Base-by-base conservation (phyloP, 2,888 invertebrate species). In the Chrysomela aeneicollis region DNA sequence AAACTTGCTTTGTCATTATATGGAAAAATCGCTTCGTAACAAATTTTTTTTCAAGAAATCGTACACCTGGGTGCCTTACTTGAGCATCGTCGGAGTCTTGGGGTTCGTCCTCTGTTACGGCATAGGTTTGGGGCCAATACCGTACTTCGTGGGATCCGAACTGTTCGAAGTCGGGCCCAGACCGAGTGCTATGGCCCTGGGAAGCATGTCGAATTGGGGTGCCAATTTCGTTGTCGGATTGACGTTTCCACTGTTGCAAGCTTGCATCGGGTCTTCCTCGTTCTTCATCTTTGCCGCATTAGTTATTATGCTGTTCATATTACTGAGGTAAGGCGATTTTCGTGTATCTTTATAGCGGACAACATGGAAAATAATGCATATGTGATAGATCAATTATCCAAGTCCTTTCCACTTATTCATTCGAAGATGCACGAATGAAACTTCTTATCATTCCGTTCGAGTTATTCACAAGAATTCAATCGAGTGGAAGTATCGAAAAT, bases 181-280 rank as follows among this genome's bases (percentile, higher is more conserved):
- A n/a, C 89, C 93, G 0, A 89, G 90, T 18, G 94, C 92, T 58
- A 94, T 95, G 93, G 90, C 94, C 52, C 85, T 94, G 80, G 95
- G 94, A 47, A 93, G 93, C 67, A 87, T 94, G 74, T 87, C 90
- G 66, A 96, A 95, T 80, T 97, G 96, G 95, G 87, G 87, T 0
- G 93, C 93, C 50, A 96, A 96, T 85, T 93, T 96, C 80, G 77
- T 93, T 5, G 90, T 97, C 67, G 95, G 92, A 32, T 89, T 94
- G 86, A 84, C 87, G 18, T 94, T 94, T 83, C 90, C 90, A 8
- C 81, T 84, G 10, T 78, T 94, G 78, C 84, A 90, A 69, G 81
- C 80, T 15, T 74, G 82, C 30, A 86, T 93, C 70, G 92, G 91
- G 0, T 85, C 92, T 1, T 89, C 87, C 74, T 90, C 90, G 6